Base-by-base conservation (phyloP, 2,888 invertebrate species). In the Uropetala carovei region DNA sequence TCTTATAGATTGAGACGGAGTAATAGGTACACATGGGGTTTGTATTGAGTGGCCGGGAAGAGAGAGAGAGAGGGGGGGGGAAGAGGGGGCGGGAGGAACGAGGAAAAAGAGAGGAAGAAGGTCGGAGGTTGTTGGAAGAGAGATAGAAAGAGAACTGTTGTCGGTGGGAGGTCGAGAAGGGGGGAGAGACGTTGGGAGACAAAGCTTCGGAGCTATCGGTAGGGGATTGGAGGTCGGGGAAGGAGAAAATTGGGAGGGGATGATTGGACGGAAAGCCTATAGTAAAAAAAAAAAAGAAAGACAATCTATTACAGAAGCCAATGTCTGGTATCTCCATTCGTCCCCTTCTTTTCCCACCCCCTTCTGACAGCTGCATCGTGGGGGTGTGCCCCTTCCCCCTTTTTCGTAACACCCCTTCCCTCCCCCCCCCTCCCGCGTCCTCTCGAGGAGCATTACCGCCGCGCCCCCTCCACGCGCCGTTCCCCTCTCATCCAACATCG, bases 241-340 rank as follows among this genome's bases (percentile, higher is more conserved):
- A 27, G 75, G 75, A 27, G 75, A 75, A 75, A 75, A 75, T 75
- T 75, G 75, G 75, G 22, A 75, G 75, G 75, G 75, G 22, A 75
- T 75, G 75, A 75, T 75, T 75, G 75, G 75, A 75, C 75, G 75
- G 75, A 75, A 75, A 75, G 75, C 75, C 75, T 75, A 75, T 75
- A 75, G 75, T 75, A 75, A 75, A 75, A 68, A 75, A 75, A 75
- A 13, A 75, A 68, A 75, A 75, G 22, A 13, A 27, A 75, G 75
- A 75, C 75, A 75, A 75, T 75, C 75, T 75, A 75, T 75, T 75
- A 75, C 75, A 75, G 75, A 75, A 75, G 75, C 75, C 85, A n/a
- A 57, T 85, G 57, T 13, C 85, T 83, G 56, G 56, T 83, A 43
- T 30, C 85, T 57, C 85, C 85, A 57, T 57, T 18, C 43, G 43